phyloP scores from a whole-genome alignment of 1,140 invertebrate genomes.

The Acromyrmex charruanus region DNA sequence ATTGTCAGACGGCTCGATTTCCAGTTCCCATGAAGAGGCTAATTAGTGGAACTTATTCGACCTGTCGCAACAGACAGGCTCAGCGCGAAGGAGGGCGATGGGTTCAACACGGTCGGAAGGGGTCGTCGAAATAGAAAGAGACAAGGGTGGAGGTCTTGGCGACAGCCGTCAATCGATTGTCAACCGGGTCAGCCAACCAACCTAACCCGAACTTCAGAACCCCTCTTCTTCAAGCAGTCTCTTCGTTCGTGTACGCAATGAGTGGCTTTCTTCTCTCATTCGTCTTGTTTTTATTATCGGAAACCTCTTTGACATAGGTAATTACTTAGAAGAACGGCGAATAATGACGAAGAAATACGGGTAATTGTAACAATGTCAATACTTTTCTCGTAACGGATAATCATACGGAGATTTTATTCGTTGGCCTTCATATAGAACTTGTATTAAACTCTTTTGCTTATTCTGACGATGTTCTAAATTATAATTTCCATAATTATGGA shows the following conservation, averaged over 20 bases:
- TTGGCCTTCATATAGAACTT: background rate
- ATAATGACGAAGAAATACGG: conserved; percentile 28
- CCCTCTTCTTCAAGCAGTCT: conserved; percentile 63
- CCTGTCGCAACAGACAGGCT: conserved; percentile 45
- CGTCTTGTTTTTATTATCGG: conserved; percentile 30
- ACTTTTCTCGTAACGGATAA: background rate
- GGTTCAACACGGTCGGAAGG: conserved; percentile 68
- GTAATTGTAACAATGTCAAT: background rate
- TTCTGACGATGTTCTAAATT: conserved; percentile 59
- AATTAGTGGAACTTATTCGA: conserved; percentile 79
- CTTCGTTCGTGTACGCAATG: conserved; percentile 59
- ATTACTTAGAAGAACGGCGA: conserved; percentile 13
- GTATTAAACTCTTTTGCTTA: conserved; percentile 57
- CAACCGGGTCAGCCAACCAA: conserved; percentile 86
- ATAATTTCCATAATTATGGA: conserved; percentile 63
- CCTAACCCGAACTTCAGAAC: conserved; percentile 80
- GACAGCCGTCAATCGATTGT: conserved; percentile 87
- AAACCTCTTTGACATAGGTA: conserved; percentile 13
- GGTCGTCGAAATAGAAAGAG: conserved; percentile 73
- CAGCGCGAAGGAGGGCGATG: conserved; percentile 46
- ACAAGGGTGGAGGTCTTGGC: conserved; percentile 84
- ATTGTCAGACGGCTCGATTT: conserved; percentile 50
- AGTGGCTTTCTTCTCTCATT: conserved; percentile 14
- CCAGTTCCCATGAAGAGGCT: conserved; percentile 46
- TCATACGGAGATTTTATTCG: conserved; percentile 13